phyloP scores from a whole-genome alignment of 2,888 invertebrate genomes.

The Phaedon cochleariae region DNA sequence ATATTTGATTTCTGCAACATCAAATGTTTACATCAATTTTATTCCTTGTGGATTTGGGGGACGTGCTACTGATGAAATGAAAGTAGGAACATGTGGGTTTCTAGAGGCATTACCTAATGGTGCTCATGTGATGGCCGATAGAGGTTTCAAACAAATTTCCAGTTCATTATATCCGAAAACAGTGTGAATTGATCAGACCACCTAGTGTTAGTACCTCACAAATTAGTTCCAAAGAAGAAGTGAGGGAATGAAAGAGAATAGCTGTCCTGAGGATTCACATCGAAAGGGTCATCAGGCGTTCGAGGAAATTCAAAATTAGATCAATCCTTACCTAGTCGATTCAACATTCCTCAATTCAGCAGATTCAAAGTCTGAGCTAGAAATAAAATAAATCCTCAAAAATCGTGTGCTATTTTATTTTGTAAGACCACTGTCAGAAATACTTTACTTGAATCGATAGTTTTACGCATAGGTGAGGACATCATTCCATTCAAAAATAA shows the following conservation, averaged over 20 bases:
- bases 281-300: too few species aligned
- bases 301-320: too few species aligned
- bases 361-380: neutral
- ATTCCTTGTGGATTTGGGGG: constrained; percentile 11
- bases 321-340: too few species aligned
- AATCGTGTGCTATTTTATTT: too few species aligned
- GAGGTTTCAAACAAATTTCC: constrained; percentile 14
- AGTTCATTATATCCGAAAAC: neutral
- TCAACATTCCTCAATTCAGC: neutral
- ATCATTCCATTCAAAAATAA: too few species aligned
- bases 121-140: constrained; percentile 9
- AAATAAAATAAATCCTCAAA: constrained; percentile 3
- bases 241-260: neutral
- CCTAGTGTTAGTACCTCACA: constrained; percentile 8
- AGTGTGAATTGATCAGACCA: neutral
- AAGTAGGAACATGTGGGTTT: constrained; percentile 12
- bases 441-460: too few species aligned
- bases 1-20: constrained; percentile 3
- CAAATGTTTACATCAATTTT: constrained; percentile 1
- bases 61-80: constrained; percentile 6
- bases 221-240: constrained; percentile 10
- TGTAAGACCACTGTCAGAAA: too few species aligned
- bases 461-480: too few species aligned
- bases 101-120: constrained; percentile 4
- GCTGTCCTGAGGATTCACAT: constrained; percentile 9